phyloP scores from a whole-genome alignment of 2,797 vertebrate species.

The Paratrypauchen microcephalus region DNA sequence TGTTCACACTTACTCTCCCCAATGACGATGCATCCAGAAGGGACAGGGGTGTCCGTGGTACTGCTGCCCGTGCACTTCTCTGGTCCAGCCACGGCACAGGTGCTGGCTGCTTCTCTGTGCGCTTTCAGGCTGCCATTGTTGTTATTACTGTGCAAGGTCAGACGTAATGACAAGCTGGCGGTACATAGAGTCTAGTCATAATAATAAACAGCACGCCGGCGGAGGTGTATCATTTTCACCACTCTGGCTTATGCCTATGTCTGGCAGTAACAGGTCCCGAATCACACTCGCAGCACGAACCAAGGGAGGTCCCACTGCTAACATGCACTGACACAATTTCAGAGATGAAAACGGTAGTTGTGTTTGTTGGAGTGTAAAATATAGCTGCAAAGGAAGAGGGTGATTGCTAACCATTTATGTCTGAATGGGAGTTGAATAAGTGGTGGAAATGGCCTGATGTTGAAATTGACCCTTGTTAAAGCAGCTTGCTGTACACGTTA shows the following conservation, averaged over 20 bases:
- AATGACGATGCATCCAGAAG: constrained; percentile 55
- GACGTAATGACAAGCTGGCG: constrained; percentile 56
- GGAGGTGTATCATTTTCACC: constrained; percentile 55
- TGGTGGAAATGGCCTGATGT: constrained; percentile 15
- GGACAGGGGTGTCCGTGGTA: constrained; percentile 7
- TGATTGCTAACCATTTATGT: not conserved
- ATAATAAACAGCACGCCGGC: constrained; percentile 50
- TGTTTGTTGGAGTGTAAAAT: constrained; percentile 43
- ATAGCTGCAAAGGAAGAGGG: constrained; percentile 3
- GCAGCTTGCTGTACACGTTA: constrained; percentile 21
- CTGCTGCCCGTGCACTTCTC: constrained; percentile 45
- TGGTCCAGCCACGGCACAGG: constrained; percentile 50
- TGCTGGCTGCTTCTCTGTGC: constrained; percentile 27
- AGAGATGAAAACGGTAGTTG: constrained; percentile 37
- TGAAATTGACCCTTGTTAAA: constrained; percentile 25
- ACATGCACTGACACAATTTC: constrained; percentile 42
- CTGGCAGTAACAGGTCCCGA: constrained; percentile 46
- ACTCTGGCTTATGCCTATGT: constrained; percentile 31
- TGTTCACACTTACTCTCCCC: constrained; percentile 28
- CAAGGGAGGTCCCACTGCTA: constrained; percentile 52
- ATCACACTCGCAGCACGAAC: constrained; percentile 54
- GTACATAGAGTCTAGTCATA: constrained; percentile 50
- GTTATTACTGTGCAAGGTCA: constrained; percentile 54
- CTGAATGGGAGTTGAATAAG: constrained; percentile 1
- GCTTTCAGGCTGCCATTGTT: constrained; percentile 36